phyloP scores from a whole-genome alignment of 2,797 vertebrate species.

The Enteromius unitaeniatus region DNA sequence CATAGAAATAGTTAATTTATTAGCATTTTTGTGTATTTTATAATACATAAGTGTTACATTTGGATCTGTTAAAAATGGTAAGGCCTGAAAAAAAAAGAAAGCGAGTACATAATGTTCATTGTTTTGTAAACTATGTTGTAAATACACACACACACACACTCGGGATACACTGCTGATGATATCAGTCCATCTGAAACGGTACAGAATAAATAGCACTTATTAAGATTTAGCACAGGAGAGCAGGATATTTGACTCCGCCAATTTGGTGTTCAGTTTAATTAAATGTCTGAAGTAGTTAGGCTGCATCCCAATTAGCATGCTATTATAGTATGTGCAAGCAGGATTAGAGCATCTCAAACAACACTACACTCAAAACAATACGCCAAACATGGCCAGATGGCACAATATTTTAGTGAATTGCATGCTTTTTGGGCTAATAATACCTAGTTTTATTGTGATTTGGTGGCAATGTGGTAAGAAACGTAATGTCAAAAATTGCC shows the following conservation, averaged over 20 bases:
- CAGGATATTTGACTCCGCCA: conserved; percentile 18
- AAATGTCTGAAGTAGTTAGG: conserved; percentile 24
- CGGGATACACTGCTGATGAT: not conserved
- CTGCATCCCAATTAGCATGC: conserved; percentile 25
- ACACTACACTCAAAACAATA: conserved; percentile 6
- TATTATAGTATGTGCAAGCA: conserved; percentile 1
- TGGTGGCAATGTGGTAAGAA: not conserved
- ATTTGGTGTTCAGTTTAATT: conserved; percentile 24
- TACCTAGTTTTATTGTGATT: not conserved
- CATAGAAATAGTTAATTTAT: not conserved
- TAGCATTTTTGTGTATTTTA: not conserved
- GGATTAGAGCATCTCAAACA: conserved; percentile 18
- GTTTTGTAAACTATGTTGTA: not conserved
- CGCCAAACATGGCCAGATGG: conserved; percentile 22
- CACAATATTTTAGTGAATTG: not conserved
- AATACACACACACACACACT: not conserved
- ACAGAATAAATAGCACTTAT: conserved; percentile 9
- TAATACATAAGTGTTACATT: not conserved
- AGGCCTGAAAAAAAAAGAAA: not conserved
- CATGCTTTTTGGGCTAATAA: conserved; percentile 1
- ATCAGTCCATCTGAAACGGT: not conserved
- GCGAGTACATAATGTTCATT: not conserved
- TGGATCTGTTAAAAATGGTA: no score
- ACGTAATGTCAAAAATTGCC: not conserved
- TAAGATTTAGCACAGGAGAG: conserved; percentile 7